phyloP scores from a whole-genome alignment of 2,113 vertebrate species.

The Tachysurus fulvidraco region DNA sequence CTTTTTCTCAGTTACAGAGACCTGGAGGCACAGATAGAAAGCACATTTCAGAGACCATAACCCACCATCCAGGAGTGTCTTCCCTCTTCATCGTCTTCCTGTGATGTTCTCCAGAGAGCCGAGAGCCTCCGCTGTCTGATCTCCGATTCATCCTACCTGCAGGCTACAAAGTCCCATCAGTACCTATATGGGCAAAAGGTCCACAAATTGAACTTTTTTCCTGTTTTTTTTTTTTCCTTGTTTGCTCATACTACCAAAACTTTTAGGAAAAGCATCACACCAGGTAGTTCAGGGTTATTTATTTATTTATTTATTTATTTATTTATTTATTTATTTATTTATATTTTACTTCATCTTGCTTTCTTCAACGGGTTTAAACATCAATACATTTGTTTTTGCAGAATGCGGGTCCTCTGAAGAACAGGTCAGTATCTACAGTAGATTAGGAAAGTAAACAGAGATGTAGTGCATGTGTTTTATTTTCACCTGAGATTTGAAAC shows the following conservation, averaged over 20 bases:
- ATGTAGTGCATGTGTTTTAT: too few relatives aligned
- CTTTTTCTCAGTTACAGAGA: neutral
- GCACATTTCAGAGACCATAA: constrained; percentile 1
- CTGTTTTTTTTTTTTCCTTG: neutral
- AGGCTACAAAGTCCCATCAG: neutral
- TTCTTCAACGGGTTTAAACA: neutral
- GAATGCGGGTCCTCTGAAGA: neutral
- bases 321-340: neutral
- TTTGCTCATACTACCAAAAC: neutral
- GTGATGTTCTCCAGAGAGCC: neutral
- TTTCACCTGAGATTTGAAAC: too few relatives aligned
- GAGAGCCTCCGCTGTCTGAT: neutral
- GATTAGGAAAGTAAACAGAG: too few relatives aligned
- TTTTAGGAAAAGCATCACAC: neutral
- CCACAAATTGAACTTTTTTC: neutral
- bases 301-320: neutral
- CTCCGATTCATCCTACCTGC: constrained; percentile 5
- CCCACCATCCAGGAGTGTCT: neutral
- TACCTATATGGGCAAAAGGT: neutral
- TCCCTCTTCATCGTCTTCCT: neutral
- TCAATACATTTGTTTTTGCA: neutral
- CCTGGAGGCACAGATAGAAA: neutral
- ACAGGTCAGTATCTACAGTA: neutral
- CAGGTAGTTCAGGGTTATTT: neutral
- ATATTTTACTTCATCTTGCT: neutral